Percentiles rank a stretch among this genome's conserved stretches.
phyloP scores from a whole-genome alignment of 2,888 invertebrate genomes.

The Lasioglossum leucozonium region DNA sequence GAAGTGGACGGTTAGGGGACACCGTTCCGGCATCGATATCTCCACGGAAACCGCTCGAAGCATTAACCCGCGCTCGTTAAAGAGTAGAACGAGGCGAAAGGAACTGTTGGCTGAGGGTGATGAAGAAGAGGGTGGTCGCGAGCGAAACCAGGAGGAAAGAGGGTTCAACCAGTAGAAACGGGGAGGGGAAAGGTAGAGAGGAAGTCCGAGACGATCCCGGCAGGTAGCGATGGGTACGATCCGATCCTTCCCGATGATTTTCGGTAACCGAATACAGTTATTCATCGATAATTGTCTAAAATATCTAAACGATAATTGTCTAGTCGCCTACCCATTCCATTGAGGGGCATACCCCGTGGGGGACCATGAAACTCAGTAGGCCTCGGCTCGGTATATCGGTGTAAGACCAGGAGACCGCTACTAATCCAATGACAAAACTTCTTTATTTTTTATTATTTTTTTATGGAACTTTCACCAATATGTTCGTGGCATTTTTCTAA shows the following conservation, averaged over 20 bases:
- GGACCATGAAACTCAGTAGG: too few relatives aligned
- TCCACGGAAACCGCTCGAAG: constrained; percentile 46
- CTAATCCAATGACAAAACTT: too few relatives aligned
- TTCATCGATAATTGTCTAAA: too few relatives aligned
- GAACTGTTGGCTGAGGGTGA: constrained; percentile 2
- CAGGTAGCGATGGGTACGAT: neutral
- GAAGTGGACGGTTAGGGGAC: constrained; percentile 55
- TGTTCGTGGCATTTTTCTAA: too few relatives aligned
- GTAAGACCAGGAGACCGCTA: too few relatives aligned
- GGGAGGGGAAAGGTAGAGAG: neutral
- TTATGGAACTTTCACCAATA: too few relatives aligned
- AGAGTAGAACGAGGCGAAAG: constrained; percentile 34
- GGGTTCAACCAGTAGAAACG: neutral
- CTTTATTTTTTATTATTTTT: too few relatives aligned
- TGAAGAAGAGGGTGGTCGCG: neutral
- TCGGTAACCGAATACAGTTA: too few relatives aligned
- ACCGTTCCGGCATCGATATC: constrained; percentile 51
- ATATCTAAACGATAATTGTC: too few relatives aligned
- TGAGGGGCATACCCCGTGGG: too few relatives aligned
- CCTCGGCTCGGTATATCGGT: too few relatives aligned
- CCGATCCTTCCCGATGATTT: neutral
- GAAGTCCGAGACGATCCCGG: constrained; percentile 6
- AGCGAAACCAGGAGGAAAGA: neutral
- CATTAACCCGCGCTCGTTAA: constrained; percentile 63
- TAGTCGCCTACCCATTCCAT: too few relatives aligned